Evolutionary conservation across 2,113 vertebrate genomes (phyloP).

Genomic region (Cheirogaleus medius): DNA sequence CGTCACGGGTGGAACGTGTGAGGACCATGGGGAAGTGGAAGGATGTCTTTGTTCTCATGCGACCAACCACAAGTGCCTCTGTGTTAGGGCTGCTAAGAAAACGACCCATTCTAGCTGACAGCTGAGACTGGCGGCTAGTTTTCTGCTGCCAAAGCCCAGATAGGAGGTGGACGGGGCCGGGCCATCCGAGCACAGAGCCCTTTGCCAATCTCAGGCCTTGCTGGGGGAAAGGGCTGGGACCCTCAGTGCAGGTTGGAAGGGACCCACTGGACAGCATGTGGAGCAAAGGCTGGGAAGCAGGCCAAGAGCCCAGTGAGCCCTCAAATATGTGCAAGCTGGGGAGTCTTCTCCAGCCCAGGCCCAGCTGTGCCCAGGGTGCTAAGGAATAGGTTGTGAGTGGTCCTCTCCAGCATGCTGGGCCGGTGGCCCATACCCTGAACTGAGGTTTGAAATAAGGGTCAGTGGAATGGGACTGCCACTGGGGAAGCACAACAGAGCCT

Average conservation of each 20-base stretch:
- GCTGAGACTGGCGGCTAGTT: accelerated
- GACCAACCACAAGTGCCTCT: background rate
- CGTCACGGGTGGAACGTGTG: background rate
- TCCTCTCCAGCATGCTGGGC: background rate
- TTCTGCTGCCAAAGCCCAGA: background rate
- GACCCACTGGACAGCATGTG: background rate
- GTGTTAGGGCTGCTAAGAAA: background rate
- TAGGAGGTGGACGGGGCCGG: background rate
- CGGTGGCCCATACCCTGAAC: background rate
- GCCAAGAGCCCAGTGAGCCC: background rate
- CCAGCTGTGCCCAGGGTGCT: background rate
- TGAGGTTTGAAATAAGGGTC: background rate
- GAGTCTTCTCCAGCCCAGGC: background rate
- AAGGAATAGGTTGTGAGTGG: background rate
- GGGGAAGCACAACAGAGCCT: background rate
- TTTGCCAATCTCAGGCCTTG: background rate
- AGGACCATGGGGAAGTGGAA: background rate
- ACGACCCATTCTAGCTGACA: background rate
- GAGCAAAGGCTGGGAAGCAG: background rate
- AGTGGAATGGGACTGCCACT: background rate
- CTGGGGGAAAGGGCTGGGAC: background rate
- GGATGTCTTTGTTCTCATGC: background rate
- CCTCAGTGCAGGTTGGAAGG: background rate
- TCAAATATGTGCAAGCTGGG: background rate
- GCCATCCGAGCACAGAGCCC: background rate